phyloP scores from a whole-genome alignment of 2,888 invertebrate genomes.

The Exephanes ischioxanthus region DNA sequence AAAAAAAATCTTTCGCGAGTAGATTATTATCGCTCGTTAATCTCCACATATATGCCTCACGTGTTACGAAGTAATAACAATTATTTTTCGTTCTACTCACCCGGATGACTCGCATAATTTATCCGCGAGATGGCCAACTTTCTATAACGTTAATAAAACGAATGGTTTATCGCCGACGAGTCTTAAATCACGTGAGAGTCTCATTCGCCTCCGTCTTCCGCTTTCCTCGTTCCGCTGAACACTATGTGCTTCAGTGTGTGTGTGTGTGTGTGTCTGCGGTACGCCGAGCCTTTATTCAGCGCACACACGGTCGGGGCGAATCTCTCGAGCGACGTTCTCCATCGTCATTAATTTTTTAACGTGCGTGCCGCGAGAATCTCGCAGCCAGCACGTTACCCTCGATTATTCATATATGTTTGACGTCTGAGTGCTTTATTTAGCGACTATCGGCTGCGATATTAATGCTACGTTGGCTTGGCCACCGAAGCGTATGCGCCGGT shows the following conservation, averaged over 20 bases:
- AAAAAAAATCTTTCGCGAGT: constrained; percentile 47
- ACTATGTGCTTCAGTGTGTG: not conserved
- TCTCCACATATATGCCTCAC: constrained; percentile 53
- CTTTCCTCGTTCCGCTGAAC: constrained; percentile 40
- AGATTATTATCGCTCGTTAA: constrained; percentile 48
- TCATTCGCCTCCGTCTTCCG: constrained; percentile 61
- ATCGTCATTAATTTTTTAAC: constrained; percentile 5
- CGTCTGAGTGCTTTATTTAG: not conserved
- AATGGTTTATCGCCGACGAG: constrained; percentile 68
- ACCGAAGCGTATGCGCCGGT: not conserved
- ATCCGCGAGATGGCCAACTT: constrained; percentile 45
- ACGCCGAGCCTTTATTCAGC: not conserved
- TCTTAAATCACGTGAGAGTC: constrained; percentile 70
- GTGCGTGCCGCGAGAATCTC: constrained; percentile 14
- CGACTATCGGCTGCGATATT: not conserved
- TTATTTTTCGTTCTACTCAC: constrained; percentile 63
- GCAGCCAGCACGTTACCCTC: not conserved
- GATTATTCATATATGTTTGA: constrained; percentile 17
- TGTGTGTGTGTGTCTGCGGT: not conserved
- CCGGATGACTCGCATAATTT: constrained; percentile 65
- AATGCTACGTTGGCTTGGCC: not conserved
- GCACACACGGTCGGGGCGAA: not conserved
- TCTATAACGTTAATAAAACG: constrained; percentile 66
- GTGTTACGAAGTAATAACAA: constrained; percentile 62
- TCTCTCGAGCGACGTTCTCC: not conserved